Evolutionary conservation across 2,888 invertebrate species (phyloP), one percentile per base, ranked within the genome.

Genomic region (Lordiphosa andalusiaca): DNA sequence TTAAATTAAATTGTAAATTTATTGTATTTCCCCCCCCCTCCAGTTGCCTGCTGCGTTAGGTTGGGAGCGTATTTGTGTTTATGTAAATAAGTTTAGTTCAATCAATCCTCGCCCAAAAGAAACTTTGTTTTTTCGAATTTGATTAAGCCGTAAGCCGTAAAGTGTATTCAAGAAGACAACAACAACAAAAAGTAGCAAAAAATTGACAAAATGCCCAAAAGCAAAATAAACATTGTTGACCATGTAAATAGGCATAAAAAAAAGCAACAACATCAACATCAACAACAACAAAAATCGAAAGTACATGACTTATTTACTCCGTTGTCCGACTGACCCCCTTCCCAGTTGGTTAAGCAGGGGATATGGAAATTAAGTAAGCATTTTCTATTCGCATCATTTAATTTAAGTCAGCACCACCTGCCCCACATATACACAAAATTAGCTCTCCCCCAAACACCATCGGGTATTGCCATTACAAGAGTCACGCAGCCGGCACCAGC

Each of bases 231-330:
- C 25, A 67, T 60, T 69, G 73, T 72, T 83, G 73, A 76, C 54
- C 60, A 59, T 76, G 73, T 77, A 77, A 56, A 76, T 67, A 78
- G 83, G 47, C 78, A 67, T 51, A 59, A 67, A 66, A 50, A 35
- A 3, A 19, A 19, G 16, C 63, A 57, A 66, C 38, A 50, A 40
- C 25, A 25, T 16, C 16, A 16, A 16, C 19, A 19, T 2, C 19
- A 19, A 16, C 2, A 16, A 19, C 12, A 16, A 49, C 13, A 30
- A 44, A 44, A 16, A n/a, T 16, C 25, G 6, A 25, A 25, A 25
- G 25, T 25, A 7, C 25, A 25, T 25, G 25, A 25, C 25, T 25
- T 25, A 25, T 25, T 25, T 25, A 25, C 25, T 7, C 7, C 7
- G 25, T 7, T 25, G 25, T 7, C 6, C 25, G 7, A 6, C 23